A percentile compares a stretch with the other conserved stretches of the same genome.
Evolutionary conservation across 2,113 vertebrate genomes (phyloP).

Genomic region (Cynoglossus semilaevis): DNA sequence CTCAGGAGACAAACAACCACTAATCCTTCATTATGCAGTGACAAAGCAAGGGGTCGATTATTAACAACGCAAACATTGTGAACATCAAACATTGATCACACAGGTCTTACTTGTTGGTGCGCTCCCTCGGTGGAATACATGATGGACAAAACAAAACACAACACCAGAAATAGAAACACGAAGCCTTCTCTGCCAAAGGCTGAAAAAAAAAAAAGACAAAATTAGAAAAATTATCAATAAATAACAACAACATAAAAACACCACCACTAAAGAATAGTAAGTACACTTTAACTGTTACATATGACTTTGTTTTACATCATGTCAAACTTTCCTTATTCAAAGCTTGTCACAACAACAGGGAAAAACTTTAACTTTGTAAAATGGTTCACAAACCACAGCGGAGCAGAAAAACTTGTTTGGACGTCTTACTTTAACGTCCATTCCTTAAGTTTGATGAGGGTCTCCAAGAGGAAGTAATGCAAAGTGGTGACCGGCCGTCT

Average conservation of each 20-base stretch:
- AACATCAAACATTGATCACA: constrained; percentile 9
- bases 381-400: neutral
- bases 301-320: neutral
- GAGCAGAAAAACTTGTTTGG: constrained; percentile 11
- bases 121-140: constrained; percentile 89
- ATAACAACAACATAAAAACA: too few relatives aligned
- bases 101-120: constrained; percentile 87
- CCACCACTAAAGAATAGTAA: too few relatives aligned
- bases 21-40: constrained; percentile 58
- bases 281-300: too few relatives aligned
- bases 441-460: constrained; percentile 89
- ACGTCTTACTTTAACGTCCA: constrained; percentile 89
- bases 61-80: too few relatives aligned
- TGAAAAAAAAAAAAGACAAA: constrained; percentile 57
- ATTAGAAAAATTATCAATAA: neutral
- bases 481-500: constrained; percentile 87
- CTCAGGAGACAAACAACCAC: constrained; percentile 15
- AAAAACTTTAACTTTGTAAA: neutral
- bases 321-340: too few relatives aligned
- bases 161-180: constrained; percentile 80
- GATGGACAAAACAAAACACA: constrained; percentile 81
- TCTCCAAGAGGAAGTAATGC: constrained; percentile 93
- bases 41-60: constrained; percentile 28
- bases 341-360: too few relatives aligned
- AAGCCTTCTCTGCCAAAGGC: constrained; percentile 86